Conservation (phyloP, 2,888 invertebrate genomes). For the Apoderus coryli region DNA sequence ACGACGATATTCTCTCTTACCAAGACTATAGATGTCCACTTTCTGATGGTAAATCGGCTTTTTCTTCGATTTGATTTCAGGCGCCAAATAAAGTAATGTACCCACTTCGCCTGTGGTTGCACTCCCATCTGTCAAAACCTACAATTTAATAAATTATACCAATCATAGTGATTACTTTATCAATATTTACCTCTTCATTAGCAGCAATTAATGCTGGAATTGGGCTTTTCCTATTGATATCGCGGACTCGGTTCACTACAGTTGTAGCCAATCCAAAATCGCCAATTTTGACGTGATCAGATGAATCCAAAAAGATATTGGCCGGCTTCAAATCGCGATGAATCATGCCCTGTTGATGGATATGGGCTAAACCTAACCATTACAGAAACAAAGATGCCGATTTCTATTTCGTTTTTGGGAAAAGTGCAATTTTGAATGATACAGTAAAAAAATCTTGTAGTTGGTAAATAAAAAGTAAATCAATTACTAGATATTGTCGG, state of each 20-base stretch:
- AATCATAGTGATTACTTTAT: too few species aligned
- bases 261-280: slow-evolving; percentile 95
- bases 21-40: slow-evolving; percentile 53
- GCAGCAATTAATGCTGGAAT: not conserved
- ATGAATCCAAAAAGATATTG: slow-evolving; percentile 89
- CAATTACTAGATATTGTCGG: too few species aligned
- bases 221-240: too few species aligned
- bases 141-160: too few species aligned
- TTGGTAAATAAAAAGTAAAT: too few species aligned
- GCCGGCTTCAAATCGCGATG: slow-evolving; percentile 77
- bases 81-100: slow-evolving; percentile 89
- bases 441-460: too few species aligned
- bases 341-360: slow-evolving; percentile 84
- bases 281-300: slow-evolving; percentile 94
- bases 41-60: slow-evolving; percentile 77
- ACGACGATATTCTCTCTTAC: slow-evolving; percentile 34
- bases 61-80: slow-evolving; percentile 63
- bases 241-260: slow-evolving; percentile 27
- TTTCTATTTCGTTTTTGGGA: too few species aligned
- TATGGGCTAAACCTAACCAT: slow-evolving; percentile 66
- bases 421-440: too few species aligned
- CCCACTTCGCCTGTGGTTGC: slow-evolving; percentile 76
- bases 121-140: slow-evolving; percentile 26
- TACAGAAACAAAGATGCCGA: too few species aligned
- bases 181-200: slow-evolving; percentile 28